phyloP scores from a whole-genome alignment of 2,797 vertebrate species.

The Pteronotus mesoamericanus region DNA sequence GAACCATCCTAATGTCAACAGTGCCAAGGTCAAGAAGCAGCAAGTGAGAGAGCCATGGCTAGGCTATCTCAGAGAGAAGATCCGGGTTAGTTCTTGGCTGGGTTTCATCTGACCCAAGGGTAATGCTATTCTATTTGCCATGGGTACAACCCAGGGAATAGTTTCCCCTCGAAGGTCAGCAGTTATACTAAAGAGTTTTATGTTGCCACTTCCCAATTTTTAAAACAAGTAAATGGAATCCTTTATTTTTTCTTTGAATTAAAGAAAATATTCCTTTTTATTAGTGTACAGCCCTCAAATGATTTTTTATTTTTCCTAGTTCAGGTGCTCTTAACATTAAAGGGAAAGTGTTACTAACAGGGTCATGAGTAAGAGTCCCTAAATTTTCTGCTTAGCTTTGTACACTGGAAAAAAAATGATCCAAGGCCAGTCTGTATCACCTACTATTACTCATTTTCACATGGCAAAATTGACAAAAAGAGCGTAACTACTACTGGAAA shows the following conservation, averaged over 20 bases:
- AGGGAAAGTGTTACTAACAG: background rate
- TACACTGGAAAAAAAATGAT: background rate
- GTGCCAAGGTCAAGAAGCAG: background rate
- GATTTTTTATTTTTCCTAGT: background rate
- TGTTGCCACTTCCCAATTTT: background rate
- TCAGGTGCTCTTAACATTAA: background rate
- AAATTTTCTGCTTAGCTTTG: background rate
- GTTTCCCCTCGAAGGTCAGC: background rate
- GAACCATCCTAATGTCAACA: background rate
- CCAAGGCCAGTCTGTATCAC: background rate
- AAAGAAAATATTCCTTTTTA: background rate
- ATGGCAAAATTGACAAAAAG: background rate
- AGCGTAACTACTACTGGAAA: background rate
- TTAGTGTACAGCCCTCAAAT: background rate
- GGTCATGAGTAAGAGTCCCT: background rate
- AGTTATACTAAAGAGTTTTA: background rate
- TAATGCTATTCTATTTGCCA: background rate
- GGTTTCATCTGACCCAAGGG: background rate
- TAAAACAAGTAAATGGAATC: constrained; percentile 28
- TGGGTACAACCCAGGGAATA: background rate
- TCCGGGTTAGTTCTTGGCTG: background rate
- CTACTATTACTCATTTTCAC: background rate
- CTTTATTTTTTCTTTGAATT: constrained; percentile 3
- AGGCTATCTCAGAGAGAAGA: background rate
- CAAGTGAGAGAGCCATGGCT: background rate